Evolutionary conservation across 2,113 vertebrate genomes (phyloP).

Genomic region (Perccottus glenii): DNA sequence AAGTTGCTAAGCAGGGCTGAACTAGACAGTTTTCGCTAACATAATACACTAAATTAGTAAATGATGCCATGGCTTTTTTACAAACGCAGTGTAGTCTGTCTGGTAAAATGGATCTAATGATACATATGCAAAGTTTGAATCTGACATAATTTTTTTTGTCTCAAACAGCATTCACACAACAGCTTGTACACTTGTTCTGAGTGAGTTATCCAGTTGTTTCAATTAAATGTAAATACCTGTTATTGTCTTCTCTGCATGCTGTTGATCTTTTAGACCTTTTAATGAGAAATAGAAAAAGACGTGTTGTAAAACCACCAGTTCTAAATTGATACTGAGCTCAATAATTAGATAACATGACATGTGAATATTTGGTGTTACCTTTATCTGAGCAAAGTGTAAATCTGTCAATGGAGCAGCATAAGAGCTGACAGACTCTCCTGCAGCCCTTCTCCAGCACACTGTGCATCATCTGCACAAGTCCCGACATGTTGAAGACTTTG

Average conservation of each 20-base stretch:
- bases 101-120: too few species aligned
- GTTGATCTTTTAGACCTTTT: neutral
- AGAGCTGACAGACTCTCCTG: constrained; percentile 41
- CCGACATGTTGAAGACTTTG: constrained; percentile 35
- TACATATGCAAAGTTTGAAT: too few species aligned
- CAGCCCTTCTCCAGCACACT: constrained; percentile 54
- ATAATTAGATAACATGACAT: too few species aligned
- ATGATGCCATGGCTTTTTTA: too few species aligned
- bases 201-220: neutral
- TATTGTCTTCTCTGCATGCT: neutral
- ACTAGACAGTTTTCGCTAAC: neutral
- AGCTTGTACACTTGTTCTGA: too few species aligned
- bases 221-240: neutral
- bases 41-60: neutral
- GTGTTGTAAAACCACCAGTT: neutral
- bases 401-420: constrained; percentile 59
- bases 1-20: neutral
- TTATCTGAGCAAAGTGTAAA: constrained; percentile 47
- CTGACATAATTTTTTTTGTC: too few species aligned
- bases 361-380: too few species aligned
- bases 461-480: constrained; percentile 46
- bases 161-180: too few species aligned
- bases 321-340: too few species aligned
- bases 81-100: too few species aligned
- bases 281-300: neutral